A percentile compares a stretch with the other conserved stretches of the same genome.
Evolutionary conservation across 2,888 invertebrate species (phyloP).

Genomic region (Nudaria mundana): DNA sequence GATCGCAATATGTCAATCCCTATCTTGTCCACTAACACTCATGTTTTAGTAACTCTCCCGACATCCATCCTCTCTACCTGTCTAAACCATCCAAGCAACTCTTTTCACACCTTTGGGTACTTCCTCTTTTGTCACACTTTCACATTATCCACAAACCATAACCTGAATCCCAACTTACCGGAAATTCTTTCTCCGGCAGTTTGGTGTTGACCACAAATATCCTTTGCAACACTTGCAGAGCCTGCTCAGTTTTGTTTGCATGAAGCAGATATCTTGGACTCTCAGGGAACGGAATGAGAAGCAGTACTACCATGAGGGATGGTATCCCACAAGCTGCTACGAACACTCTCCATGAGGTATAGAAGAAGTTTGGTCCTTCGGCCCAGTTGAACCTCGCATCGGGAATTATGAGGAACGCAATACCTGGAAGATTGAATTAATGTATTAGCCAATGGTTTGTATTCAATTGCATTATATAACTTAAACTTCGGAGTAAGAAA

Average conservation of each 20-base stretch:
- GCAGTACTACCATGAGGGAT: conserved; percentile 72
- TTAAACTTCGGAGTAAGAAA: too few relatives aligned
- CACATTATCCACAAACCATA: too few relatives aligned
- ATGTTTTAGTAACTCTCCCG: background rate
- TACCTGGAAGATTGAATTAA: conserved; percentile 48
- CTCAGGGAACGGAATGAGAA: conserved; percentile 79
- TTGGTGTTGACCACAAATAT: conserved; percentile 80
- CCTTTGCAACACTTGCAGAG: conserved; percentile 74
- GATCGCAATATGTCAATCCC: too few relatives aligned
- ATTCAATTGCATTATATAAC: too few relatives aligned
- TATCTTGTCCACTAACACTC: too few relatives aligned
- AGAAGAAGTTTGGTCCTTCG: conserved; percentile 55
- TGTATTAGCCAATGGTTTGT: too few relatives aligned
- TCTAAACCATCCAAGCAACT: too few relatives aligned
- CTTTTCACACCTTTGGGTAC: too few relatives aligned
- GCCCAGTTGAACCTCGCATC: conserved; percentile 56
- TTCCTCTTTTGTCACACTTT: too few relatives aligned
- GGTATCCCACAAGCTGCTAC: conserved; percentile 82
- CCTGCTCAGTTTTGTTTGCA: conserved; percentile 71
- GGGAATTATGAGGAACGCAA: conserved; percentile 71
- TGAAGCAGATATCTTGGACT: conserved; percentile 80
- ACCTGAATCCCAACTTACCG: too few relatives aligned
- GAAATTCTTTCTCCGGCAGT: conserved; percentile 70
- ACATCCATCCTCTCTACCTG: background rate
- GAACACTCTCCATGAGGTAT: conserved; percentile 84